Evolutionary conservation across 2,797 vertebrate species (phyloP).

Genomic region (Danionella dracula): DNA sequence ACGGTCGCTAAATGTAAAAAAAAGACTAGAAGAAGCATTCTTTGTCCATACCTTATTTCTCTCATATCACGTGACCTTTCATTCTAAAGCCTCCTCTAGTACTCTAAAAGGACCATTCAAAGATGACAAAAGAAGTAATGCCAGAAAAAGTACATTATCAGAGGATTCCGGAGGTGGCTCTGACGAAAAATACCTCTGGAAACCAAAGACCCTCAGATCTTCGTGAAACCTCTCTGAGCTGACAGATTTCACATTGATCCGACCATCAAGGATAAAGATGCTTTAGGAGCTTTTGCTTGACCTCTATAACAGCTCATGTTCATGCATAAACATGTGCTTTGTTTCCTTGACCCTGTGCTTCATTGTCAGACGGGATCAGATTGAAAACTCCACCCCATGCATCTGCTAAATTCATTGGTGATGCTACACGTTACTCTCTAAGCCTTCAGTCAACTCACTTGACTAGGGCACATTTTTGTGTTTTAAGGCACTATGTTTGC

Average conservation of each 20-base stretch:
- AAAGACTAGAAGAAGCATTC: neutral
- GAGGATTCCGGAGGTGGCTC: constrained; percentile 25
- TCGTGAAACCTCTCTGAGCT: constrained; percentile 15
- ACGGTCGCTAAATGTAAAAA: constrained; percentile 22
- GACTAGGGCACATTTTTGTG: constrained; percentile 4
- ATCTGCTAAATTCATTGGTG: constrained; percentile 5
- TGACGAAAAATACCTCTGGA: constrained; percentile 14
- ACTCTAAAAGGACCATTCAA: neutral
- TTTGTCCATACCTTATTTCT: constrained; percentile 29
- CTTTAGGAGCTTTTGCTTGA: constrained; percentile 23
- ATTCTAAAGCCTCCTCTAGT: constrained; percentile 17
- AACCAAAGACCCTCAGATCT: constrained; percentile 21
- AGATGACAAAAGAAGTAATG: constrained; percentile 28
- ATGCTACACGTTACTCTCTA: neutral
- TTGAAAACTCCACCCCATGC: neutral
- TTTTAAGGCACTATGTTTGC: constrained; percentile 27
- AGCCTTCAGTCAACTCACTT: constrained; percentile 39
- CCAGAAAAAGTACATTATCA: constrained; percentile 25
- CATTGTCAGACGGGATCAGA: neutral
- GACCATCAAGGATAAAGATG: neutral
- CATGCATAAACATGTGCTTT: constrained; percentile 44
- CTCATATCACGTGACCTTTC: neutral
- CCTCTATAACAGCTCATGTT: neutral
- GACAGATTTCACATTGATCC: neutral
- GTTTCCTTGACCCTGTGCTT: constrained; percentile 31